phyloP scores from a whole-genome alignment of 2,797 vertebrate genomes.

The Silurus lanzhouensis region DNA sequence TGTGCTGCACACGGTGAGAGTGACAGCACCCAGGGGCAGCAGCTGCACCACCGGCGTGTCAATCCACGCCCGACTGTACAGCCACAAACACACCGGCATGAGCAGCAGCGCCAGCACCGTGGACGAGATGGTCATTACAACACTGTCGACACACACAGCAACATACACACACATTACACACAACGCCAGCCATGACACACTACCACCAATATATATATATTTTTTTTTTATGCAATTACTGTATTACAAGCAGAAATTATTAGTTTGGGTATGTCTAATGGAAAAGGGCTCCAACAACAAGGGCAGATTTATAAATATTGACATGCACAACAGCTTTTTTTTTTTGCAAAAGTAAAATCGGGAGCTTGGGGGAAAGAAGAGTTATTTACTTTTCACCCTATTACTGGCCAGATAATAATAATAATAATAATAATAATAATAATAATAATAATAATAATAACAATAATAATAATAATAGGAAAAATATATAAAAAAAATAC shows the following conservation, averaged over 20 bases:
- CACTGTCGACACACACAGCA: conserved; percentile 69
- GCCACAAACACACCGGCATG: conserved; percentile 96
- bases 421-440: neutral
- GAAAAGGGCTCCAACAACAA: too few species aligned
- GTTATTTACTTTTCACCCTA: neutral
- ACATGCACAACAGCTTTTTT: too few species aligned
- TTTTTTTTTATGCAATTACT: neutral
- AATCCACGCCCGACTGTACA: conserved; percentile 96
- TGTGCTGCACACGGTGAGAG: conserved; percentile 91
- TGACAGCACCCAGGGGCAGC: conserved; percentile 90
- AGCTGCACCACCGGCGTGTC: conserved; percentile 89
- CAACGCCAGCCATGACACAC: neutral
- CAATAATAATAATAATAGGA: neutral
- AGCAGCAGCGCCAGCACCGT: conserved; percentile 89
- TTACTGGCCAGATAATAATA: neutral
- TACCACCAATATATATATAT: neutral
- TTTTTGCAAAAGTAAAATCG: neutral
- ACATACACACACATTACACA: neutral
- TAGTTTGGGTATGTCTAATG: too few species aligned
- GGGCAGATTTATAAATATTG: too few species aligned
- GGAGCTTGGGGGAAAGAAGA: neutral
- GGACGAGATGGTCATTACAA: conserved; percentile 97
- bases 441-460: neutral
- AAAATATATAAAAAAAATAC: too few species aligned
- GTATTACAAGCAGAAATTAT: too few species aligned